phyloP scores from a whole-genome alignment of 2,113 vertebrate species.

The Accipiter cooperii region DNA sequence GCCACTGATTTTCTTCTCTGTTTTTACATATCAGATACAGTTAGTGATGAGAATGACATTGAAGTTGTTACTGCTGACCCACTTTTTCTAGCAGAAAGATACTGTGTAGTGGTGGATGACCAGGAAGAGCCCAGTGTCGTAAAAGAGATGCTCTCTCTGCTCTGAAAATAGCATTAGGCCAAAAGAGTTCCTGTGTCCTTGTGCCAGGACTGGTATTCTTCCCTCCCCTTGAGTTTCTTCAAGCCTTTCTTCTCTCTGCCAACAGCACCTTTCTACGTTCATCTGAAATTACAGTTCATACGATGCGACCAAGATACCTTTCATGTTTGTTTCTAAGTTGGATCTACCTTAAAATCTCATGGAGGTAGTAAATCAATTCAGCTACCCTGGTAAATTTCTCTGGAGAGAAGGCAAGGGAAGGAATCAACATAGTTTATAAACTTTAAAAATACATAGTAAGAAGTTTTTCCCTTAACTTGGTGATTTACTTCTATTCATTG shows the following conservation, averaged over 20 bases:
- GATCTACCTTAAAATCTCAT: constrained; percentile 2
- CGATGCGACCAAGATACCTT: background rate
- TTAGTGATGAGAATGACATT: background rate
- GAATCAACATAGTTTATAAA: constrained; percentile 47
- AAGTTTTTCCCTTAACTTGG: constrained; percentile 24
- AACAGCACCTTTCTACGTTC: background rate
- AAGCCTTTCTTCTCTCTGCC: background rate
- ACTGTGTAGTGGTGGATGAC: background rate
- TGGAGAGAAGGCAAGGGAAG: constrained; percentile 5
- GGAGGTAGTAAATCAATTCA: constrained; percentile 40
- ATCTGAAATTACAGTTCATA: background rate
- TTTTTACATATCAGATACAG: background rate
- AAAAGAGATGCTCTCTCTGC: background rate
- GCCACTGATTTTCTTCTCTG: background rate
- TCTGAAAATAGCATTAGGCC: background rate
- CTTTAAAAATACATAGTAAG: constrained; percentile 28
- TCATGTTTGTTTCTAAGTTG: background rate
- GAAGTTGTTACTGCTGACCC: background rate
- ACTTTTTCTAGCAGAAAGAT: background rate
- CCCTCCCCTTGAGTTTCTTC: background rate
- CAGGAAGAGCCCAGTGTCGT: background rate
- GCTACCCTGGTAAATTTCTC: constrained; percentile 3
- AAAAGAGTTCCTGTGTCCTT: background rate
- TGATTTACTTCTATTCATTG: constrained; percentile 63
- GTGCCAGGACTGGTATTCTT: background rate